phyloP scores from a whole-genome alignment of 2,888 invertebrate species.

The Desoria tigrina region DNA sequence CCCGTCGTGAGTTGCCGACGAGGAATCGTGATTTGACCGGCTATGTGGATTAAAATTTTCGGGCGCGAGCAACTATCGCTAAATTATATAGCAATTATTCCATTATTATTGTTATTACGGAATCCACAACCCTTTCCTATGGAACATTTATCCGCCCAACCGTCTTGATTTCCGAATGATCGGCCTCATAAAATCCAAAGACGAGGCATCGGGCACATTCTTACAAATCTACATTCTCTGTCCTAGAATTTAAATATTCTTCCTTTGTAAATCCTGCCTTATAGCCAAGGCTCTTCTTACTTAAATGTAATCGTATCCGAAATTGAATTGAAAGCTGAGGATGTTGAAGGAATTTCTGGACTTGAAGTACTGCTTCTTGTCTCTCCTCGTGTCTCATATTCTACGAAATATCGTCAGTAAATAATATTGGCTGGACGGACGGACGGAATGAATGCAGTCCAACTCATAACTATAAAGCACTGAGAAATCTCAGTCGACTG shows the following conservation, averaged over 20 bases:
- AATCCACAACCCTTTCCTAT: constrained; percentile 50
- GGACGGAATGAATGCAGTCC: too few species aligned
- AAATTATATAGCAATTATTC: constrained; percentile 54
- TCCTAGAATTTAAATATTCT: background rate
- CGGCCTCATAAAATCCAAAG: background rate
- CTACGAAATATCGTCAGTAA: too few species aligned
- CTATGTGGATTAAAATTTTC: constrained; percentile 53
- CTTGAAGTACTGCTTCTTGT: too few species aligned
- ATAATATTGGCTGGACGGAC: too few species aligned
- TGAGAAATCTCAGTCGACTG: constrained; percentile 15
- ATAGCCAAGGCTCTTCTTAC: too few species aligned
- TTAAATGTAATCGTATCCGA: too few species aligned
- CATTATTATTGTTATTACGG: constrained; percentile 53
- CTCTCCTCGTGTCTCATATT: too few species aligned
- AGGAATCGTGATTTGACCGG: constrained; percentile 53
- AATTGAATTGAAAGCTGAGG: too few species aligned
- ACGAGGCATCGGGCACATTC: constrained; percentile 1
- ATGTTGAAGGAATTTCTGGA: too few species aligned
- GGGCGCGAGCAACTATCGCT: constrained; percentile 54
- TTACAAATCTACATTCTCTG: constrained; percentile 15
- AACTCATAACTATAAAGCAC: too few species aligned
- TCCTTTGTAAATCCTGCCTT: constrained; percentile 1
- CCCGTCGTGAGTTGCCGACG: constrained; percentile 51
- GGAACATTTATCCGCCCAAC: constrained; percentile 42
- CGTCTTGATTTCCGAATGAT: constrained; percentile 8